Conservation (phyloP, 2,113 vertebrate genomes). For the Nothocercus nigrocapillus region DNA sequence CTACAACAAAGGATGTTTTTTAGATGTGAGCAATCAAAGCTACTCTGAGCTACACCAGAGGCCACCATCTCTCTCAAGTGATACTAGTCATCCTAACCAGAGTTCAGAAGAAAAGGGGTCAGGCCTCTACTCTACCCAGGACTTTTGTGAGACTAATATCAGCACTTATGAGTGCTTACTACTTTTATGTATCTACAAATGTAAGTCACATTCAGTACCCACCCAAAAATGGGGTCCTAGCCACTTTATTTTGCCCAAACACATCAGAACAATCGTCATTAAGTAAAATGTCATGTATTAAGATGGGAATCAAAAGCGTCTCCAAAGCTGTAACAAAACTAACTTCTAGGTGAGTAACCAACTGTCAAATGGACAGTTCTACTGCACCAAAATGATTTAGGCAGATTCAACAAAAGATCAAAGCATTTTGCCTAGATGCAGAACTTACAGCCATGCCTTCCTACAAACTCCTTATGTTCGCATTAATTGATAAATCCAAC, state of each 20-base stretch:
- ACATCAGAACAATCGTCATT: neutral
- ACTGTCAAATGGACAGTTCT: neutral
- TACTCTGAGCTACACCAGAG: neutral
- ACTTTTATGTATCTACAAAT: neutral
- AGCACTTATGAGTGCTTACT: neutral
- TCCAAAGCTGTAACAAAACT: neutral
- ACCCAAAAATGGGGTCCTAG: neutral
- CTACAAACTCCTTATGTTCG: neutral
- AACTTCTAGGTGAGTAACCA: neutral
- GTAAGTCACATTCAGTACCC: neutral
- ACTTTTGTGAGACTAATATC: neutral
- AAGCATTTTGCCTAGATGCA: neutral
- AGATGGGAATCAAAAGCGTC: neutral
- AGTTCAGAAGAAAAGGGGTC: neutral
- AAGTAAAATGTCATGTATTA: neutral
- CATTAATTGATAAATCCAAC: neutral
- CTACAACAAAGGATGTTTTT: neutral
- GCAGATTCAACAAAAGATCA: neutral
- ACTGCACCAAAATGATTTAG: neutral
- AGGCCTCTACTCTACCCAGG: neutral
- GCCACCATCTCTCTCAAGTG: fast-evolving
- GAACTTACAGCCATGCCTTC: neutral
- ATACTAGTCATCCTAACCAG: neutral
- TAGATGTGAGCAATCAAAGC: neutral
- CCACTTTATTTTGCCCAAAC: neutral